phyloP scores from a whole-genome alignment of 2,797 vertebrate species.

The Schizopygopsis malacanthus region DNA sequence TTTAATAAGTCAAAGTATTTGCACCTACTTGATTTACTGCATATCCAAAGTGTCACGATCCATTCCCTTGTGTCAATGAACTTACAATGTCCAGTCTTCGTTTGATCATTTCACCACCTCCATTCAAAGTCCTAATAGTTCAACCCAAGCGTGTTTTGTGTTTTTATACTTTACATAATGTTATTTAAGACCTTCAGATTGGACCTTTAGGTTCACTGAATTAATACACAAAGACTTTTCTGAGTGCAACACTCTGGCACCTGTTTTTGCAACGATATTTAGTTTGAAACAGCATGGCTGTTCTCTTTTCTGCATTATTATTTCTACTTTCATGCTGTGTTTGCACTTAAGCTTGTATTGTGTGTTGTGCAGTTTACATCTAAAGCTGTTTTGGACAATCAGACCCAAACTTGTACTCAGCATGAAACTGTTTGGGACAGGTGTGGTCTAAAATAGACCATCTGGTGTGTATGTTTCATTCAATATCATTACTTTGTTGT shows the following conservation, averaged over 20 bases:
- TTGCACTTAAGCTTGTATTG: conserved; percentile 48
- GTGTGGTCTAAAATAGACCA: not conserved
- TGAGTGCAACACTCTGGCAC: conserved; percentile 32
- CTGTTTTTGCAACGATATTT: not conserved
- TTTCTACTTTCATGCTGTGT: conserved; percentile 54
- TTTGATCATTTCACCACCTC: conserved; percentile 45
- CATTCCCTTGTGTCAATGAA: conserved; percentile 32
- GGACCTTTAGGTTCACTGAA: conserved; percentile 61
- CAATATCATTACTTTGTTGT: not conserved
- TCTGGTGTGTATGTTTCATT: conserved; percentile 4
- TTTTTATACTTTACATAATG: not conserved
- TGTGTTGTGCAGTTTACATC: conserved; percentile 48
- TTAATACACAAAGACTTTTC: conserved; percentile 14
- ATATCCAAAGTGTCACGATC: not conserved
- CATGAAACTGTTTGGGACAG: conserved; percentile 19
- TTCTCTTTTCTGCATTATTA: conserved; percentile 41
- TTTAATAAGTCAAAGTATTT: conserved; percentile 49
- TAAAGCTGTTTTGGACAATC: conserved; percentile 15
- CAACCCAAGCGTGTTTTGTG: not conserved
- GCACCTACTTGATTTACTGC: conserved; percentile 13
- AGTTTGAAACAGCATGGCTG: conserved; percentile 49
- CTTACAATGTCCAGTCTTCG: conserved; percentile 57
- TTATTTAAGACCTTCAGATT: conserved; percentile 40
- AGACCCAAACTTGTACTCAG: not conserved
- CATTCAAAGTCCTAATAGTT: conserved; percentile 18